Evolutionary conservation across 2,797 vertebrate species (phyloP).

Genomic region (Galaxias olidus): DNA sequence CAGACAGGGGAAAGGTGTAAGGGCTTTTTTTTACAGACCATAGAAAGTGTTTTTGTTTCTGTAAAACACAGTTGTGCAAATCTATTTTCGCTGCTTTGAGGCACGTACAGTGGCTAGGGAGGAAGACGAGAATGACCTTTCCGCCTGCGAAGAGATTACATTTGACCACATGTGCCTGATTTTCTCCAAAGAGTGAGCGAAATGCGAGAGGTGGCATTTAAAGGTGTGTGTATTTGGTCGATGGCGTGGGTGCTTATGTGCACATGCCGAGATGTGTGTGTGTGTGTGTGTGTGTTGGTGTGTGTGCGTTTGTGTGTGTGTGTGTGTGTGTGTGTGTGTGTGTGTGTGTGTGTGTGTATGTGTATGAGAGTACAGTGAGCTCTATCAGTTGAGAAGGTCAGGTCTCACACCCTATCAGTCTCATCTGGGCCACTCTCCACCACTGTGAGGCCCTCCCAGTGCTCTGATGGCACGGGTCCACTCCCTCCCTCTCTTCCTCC

Average conservation of each 20-base stretch:
- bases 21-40: too few relatives aligned
- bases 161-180: too few relatives aligned
- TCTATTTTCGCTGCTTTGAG: too few relatives aligned
- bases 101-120: background rate
- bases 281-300: too few relatives aligned
- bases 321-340: slow-evolving; percentile 4
- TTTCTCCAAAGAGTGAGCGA: too few relatives aligned
- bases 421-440: background rate
- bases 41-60: too few relatives aligned
- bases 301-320: background rate
- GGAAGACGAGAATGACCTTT: background rate
- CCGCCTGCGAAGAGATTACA: too few relatives aligned
- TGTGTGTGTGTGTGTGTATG: background rate
- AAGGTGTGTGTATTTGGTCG: too few relatives aligned
- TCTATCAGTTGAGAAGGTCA: slow-evolving; percentile 2
- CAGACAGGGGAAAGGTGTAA: too few relatives aligned
- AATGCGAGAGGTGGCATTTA: too few relatives aligned
- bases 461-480: background rate
- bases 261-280: background rate
- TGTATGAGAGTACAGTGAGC: background rate
- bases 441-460: background rate
- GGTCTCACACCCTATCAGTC: background rate
- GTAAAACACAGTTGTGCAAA: too few relatives aligned
- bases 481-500: background rate
- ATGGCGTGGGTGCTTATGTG: background rate